A percentile compares a stretch with the other conserved stretches of the same genome.
These are phyloP conservation scores for Andrena bucephala DNA, from an alignment of 2,888 invertebrate genomes.

Conservation along the genomic window DNA sequence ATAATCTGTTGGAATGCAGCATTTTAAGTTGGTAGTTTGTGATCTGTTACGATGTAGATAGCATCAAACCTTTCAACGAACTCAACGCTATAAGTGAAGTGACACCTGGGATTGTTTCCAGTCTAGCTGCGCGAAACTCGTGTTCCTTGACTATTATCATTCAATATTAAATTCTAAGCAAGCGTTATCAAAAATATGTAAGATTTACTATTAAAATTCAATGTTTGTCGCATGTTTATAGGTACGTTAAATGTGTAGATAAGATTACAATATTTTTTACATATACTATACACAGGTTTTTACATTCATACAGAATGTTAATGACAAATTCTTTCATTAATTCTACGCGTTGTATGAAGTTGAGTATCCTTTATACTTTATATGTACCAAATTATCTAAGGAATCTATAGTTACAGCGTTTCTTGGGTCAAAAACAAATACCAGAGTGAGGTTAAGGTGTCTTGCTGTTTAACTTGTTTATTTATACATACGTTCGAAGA, in stretches of 20 bases:
- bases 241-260: neutral
- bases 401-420: no score
- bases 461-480: slow-evolving; percentile 9
- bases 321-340: no score
- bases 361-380: no score
- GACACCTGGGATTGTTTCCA: slow-evolving; percentile 17
- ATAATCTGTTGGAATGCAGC: slow-evolving; percentile 7
- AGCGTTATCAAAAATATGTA: neutral
- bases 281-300: neutral
- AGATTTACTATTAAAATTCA: neutral
- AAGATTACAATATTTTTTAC: neutral
- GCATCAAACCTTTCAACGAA: slow-evolving; percentile 13
- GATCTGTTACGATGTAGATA: neutral
- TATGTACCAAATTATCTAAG: neutral
- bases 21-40: neutral
- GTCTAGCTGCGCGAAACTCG: neutral
- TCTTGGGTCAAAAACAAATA: neutral
- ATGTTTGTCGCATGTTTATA: neutral
- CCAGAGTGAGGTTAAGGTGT: slow-evolving; percentile 47
- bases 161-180: slow-evolving; percentile 14
- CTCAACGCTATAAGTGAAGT: slow-evolving; percentile 28
- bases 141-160: slow-evolving; percentile 5
- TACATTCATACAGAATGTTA: neutral
- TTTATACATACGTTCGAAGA: neutral
- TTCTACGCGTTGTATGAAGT: neutral